These are phyloP conservation scores for Chlorodrepanis virens DNA, from an alignment of 2,113 vertebrate species.

Conservation along the genomic window DNA sequence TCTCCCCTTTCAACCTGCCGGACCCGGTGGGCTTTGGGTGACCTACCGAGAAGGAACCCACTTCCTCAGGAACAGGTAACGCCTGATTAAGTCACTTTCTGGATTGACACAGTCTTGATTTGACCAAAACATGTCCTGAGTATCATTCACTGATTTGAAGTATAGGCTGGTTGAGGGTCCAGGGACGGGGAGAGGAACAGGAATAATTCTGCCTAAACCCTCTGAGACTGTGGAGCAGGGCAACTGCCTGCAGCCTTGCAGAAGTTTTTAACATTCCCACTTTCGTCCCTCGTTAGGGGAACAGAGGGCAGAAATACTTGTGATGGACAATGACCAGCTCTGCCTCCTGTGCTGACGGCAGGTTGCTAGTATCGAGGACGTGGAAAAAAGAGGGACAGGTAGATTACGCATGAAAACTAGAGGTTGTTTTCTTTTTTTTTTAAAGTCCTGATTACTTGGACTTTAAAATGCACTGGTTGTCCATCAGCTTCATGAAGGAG, in stretches of 20 bases:
- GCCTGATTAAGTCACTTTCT: background rate
- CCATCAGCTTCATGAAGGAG: background rate
- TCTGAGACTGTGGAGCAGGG: background rate
- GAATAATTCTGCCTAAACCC: background rate
- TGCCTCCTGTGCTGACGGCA: background rate
- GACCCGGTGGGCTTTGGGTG: conserved; percentile 78
- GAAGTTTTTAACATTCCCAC: background rate
- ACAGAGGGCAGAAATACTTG: background rate
- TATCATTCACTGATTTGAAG: background rate
- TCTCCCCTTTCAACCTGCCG: conserved; percentile 70
- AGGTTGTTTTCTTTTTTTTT: too few species aligned
- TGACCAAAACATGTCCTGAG: background rate
- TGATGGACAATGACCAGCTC: background rate
- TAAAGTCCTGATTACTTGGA: too few species aligned
- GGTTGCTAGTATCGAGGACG: background rate
- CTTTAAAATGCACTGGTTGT: background rate
- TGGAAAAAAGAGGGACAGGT: background rate
- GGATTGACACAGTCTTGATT: background rate
- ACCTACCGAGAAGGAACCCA: background rate
- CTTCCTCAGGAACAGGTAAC: conserved; percentile 61
- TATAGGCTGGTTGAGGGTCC: background rate
- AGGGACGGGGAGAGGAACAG: background rate
- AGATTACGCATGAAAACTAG: background rate
- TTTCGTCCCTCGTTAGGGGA: background rate
- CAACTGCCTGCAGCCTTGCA: background rate